phyloP scores from a whole-genome alignment of 2,888 invertebrate genomes.

The Conomelus anceps region DNA sequence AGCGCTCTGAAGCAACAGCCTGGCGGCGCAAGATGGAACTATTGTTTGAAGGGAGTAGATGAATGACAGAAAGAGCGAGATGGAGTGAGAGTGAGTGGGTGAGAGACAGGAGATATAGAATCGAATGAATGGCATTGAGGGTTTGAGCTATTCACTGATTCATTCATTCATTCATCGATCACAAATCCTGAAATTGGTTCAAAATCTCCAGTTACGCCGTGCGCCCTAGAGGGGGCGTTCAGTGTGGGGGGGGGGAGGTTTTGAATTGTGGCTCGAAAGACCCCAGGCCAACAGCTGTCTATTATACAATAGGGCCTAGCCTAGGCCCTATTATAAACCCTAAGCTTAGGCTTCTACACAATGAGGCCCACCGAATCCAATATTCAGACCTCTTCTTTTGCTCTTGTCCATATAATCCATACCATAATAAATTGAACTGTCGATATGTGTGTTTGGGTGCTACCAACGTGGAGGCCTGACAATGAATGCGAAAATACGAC shows the following conservation, averaged over 20 bases:
- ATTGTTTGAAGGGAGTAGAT: neutral
- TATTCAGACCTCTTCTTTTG: neutral
- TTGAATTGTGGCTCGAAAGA: neutral
- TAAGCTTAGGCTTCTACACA: neutral
- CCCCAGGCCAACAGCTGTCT: neutral
- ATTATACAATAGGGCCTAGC: neutral
- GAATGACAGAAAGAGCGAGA: no score
- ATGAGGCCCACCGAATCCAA: neutral
- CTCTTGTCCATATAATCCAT: neutral
- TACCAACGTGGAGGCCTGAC: no score
- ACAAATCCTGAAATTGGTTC: no score
- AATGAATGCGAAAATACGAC: neutral
- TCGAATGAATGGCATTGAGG: no score
- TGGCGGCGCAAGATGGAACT: neutral
- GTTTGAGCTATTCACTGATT: no score
- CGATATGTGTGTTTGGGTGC: neutral
- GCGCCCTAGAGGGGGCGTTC: no score
- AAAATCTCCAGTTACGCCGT: no score
- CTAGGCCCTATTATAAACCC: no score
- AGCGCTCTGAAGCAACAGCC: neutral
- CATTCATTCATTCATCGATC: no score
- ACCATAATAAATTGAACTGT: neutral
- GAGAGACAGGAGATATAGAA: no score
- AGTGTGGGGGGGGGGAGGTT: neutral
- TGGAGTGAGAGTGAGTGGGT: no score